phyloP scores from a whole-genome alignment of 2,888 invertebrate species.

The Muschampia plurimacula region DNA sequence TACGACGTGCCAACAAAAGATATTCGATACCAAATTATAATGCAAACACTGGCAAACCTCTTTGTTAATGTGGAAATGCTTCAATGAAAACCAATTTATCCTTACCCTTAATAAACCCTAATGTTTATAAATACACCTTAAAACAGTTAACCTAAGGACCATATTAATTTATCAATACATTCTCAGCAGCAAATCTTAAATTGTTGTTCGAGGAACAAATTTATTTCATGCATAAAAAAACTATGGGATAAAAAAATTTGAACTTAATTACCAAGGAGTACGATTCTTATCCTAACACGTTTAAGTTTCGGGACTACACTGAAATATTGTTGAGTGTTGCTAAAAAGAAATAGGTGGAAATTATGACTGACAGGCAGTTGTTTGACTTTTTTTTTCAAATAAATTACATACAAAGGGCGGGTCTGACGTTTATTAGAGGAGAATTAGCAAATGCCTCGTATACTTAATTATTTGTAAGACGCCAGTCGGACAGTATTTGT shows the following conservation, averaged over 20 bases:
- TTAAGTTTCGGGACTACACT: neutral
- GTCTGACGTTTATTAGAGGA: slow-evolving; percentile 36
- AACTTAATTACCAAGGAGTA: neutral
- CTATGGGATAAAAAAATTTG: neutral
- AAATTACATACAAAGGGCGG: slow-evolving; percentile 42
- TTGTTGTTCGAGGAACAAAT: slow-evolving; percentile 4
- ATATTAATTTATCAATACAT: neutral
- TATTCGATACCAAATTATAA: slow-evolving; percentile 35
- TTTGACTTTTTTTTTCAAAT: slow-evolving; percentile 35
- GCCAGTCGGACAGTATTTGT: slow-evolving; percentile 1
- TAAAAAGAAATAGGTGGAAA: slow-evolving; percentile 32
- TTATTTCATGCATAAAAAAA: neutral
- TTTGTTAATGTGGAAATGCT: slow-evolving; percentile 34
- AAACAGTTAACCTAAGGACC: neutral
- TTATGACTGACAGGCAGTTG: slow-evolving; percentile 33
- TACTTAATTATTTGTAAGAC: slow-evolving; percentile 17
- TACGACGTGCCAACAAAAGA: slow-evolving; percentile 38
- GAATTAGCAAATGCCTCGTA: slow-evolving; percentile 23
- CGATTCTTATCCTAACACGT: neutral
- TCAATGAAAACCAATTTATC: slow-evolving; percentile 21
- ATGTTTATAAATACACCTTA: slow-evolving; percentile 10
- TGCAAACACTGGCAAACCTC: slow-evolving; percentile 32
- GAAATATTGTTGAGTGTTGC: slow-evolving; percentile 2
- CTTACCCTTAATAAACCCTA: neutral
- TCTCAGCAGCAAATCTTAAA: neutral